Evolutionary conservation across 2,888 invertebrate species (phyloP).

Genomic region (Gonocerus acuteangulatus): DNA sequence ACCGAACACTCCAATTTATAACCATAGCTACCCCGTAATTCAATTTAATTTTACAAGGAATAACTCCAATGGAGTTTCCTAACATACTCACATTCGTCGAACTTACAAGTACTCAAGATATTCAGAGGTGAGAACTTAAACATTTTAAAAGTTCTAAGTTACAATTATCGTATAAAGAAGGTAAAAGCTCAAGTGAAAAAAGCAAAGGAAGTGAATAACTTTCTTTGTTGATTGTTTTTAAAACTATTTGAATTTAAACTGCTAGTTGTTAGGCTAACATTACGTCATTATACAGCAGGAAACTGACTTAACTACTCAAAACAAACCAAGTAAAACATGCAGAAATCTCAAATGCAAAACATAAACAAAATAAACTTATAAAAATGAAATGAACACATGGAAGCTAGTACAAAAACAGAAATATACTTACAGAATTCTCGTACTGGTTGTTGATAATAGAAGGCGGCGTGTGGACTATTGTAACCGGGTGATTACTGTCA

Average conservation of each 20-base stretch:
- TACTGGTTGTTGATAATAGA: constrained; percentile 13
- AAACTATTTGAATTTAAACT: too few species aligned
- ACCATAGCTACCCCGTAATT: neutral
- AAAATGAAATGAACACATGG: too few species aligned
- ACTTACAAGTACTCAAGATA: too few species aligned
- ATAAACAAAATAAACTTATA: neutral
- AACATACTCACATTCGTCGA: neutral
- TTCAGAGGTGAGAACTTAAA: too few species aligned
- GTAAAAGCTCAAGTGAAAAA: too few species aligned
- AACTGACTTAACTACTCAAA: constrained; percentile 17
- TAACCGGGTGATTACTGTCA: too few species aligned
- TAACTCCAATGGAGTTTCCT: neutral
- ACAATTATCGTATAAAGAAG: too few species aligned
- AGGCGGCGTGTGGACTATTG: too few species aligned
- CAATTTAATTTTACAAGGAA: neutral
- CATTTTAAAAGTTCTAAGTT: too few species aligned
- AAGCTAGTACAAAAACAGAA: neutral
- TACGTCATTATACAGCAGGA: constrained; percentile 6
- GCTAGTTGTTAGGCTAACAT: too few species aligned
- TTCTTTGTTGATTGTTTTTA: too few species aligned
- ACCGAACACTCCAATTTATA: constrained; percentile 20
- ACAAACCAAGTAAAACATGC: neutral
- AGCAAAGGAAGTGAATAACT: too few species aligned
- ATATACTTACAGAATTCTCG: constrained; percentile 31
- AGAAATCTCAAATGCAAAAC: constrained; percentile 3